Evolutionary conservation across 2,113 vertebrate genomes (phyloP).

Genomic region (Orthochromis indermauri): DNA sequence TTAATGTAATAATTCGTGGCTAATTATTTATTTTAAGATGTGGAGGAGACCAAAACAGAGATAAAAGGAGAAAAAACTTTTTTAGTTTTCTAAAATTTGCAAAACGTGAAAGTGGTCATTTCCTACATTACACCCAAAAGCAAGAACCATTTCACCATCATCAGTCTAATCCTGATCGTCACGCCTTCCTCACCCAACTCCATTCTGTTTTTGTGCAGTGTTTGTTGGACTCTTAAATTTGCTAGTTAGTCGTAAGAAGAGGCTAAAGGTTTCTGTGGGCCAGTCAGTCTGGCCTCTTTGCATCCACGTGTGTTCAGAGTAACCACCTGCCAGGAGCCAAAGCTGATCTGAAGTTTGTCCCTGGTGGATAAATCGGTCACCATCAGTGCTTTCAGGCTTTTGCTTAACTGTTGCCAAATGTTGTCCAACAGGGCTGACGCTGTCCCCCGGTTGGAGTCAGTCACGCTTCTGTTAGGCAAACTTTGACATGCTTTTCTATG

Average conservation of each 20-base stretch:
- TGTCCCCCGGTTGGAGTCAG: accelerated
- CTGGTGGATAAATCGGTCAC: background rate
- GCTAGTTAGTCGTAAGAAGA: background rate
- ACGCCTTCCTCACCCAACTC: background rate
- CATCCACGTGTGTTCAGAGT: background rate
- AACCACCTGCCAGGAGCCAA: background rate
- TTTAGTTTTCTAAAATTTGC: background rate
- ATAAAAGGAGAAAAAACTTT: no score
- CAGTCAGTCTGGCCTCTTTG: background rate
- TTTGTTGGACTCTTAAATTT: background rate
- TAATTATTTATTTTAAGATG: background rate
- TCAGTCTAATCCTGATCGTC: background rate
- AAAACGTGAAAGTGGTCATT: background rate
- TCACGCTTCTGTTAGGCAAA: background rate
- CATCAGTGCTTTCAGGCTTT: background rate
- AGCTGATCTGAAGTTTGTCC: background rate
- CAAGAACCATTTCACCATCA: background rate
- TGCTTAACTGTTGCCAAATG: background rate
- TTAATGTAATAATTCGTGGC: background rate
- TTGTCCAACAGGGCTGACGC: background rate
- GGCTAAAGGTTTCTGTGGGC: background rate
- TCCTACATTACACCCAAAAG: background rate
- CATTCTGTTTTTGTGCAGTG: background rate
- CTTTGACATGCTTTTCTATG: background rate
- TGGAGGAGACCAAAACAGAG: background rate